Evolutionary conservation across 2,888 invertebrate species (phyloP), one percentile per base, ranked within the genome.

Genomic region (Epinotia demarniana): DNA sequence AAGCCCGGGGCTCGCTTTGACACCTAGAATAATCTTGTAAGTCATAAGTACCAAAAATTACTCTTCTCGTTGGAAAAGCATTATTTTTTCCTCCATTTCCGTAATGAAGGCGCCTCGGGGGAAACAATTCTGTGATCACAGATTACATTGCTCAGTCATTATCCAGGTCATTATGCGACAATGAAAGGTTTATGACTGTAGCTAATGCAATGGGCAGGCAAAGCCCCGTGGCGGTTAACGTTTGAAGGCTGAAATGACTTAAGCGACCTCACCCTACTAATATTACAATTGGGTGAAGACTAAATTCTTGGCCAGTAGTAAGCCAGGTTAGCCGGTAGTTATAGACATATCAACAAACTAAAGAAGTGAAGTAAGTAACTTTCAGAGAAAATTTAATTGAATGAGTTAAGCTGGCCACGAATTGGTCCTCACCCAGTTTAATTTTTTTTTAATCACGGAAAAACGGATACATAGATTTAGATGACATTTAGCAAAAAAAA

Each of bases 91-190:
- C 79, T 78, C 75, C 77, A 80, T 84, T 80, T 81, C 81, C 79
- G 78, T 87, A 86, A 89, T 87, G 84, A 81, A 77, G 81, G 76
- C 79, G 87, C 88, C 88, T 81, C 79, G 73, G 83, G 89, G 84
- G 70, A 82, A 79, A 82, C 82, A 82, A 81, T 83, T 85, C 80
- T 80, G 64, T 75, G 64, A 77, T 62, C 71, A 73, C 61, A 46
- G 49, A 58, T 73, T 55, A 77, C 70, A 62, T 72, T 83, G 82
- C 81, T 84, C 84, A 82, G 83, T 89, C 83, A 86, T 88, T 86
- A 87, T 78, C 27, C 66, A 9, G 77, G 78, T 83, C 79, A 85
- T 88, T 84, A 84, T 61, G 72, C n/a, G 75, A 75, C 75, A 72
- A 66, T 72, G 64, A 55, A 64, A 60, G 72, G 53, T 68, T 61